A percentile compares a stretch with the other conserved stretches of the same genome.
Conservation (phyloP, 2,113 vertebrate genomes). For the Orycteropus afer region DNA sequence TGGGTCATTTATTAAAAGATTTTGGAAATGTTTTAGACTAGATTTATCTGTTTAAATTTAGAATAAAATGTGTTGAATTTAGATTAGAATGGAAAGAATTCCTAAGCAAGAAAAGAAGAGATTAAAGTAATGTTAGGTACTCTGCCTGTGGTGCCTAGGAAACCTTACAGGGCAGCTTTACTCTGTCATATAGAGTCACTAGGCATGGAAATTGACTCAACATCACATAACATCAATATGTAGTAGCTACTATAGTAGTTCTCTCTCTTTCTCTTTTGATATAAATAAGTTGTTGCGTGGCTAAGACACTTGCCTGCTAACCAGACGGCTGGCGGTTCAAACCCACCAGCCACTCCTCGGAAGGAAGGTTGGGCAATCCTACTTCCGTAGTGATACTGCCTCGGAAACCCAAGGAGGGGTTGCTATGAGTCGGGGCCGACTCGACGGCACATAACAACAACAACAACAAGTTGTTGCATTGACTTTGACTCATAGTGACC, state of each 20-base stretch:
- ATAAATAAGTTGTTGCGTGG: background rate
- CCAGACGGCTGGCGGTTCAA: too few relatives aligned
- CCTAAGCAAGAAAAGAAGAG: constrained; percentile 8
- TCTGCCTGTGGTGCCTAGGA: background rate
- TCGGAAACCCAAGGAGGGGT: too few relatives aligned
- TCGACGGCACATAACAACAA: too few relatives aligned
- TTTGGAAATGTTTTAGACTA: constrained; percentile 30
- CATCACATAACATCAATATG: background rate
- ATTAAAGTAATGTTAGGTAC: constrained; percentile 15
- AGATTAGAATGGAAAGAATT: constrained; percentile 34
- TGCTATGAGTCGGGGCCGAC: too few relatives aligned
- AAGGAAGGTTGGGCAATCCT: too few relatives aligned
- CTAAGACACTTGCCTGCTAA: too few relatives aligned
- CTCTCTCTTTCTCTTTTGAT: background rate
- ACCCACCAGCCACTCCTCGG: too few relatives aligned
- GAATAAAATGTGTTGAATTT: constrained; percentile 56
- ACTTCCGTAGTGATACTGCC: too few relatives aligned
- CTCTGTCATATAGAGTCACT: background rate
- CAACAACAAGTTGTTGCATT: background rate
- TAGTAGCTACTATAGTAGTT: background rate
- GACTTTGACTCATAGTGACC: background rate
- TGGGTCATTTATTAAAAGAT: background rate
- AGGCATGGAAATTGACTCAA: background rate
- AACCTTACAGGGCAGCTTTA: background rate
- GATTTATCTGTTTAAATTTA: constrained; percentile 41